A percentile compares a stretch with the other conserved stretches of the same genome.
phyloP scores from a whole-genome alignment of 2,888 invertebrate genomes.

The Nycteola revayana region DNA sequence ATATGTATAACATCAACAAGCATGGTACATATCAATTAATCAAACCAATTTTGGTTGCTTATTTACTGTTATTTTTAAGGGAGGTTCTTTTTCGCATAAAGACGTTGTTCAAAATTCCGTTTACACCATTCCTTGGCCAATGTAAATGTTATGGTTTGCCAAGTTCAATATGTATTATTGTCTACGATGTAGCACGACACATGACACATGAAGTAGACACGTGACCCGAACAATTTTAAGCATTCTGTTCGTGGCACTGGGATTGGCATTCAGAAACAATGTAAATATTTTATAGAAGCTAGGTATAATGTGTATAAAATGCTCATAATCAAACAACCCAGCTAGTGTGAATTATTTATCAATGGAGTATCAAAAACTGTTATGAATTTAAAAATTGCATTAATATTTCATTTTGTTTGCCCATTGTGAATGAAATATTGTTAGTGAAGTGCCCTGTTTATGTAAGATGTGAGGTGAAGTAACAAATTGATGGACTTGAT shows the following conservation, averaged over 20 bases:
- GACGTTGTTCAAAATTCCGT: slow-evolving; percentile 74
- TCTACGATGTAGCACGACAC: slow-evolving; percentile 38
- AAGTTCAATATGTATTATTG: slow-evolving; percentile 36
- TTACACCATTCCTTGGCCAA: slow-evolving; percentile 36
- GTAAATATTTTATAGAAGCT: slow-evolving; percentile 46
- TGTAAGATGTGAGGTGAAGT: slow-evolving; percentile 22
- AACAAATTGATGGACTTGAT: slow-evolving; percentile 24
- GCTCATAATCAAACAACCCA: slow-evolving; percentile 33
- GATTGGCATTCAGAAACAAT: slow-evolving; percentile 34
- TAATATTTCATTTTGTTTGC: slow-evolving; percentile 12
- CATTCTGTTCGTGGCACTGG: slow-evolving; percentile 29
- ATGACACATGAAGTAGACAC: slow-evolving; percentile 44
- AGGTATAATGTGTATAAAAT: slow-evolving; percentile 46
- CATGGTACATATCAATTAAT: slow-evolving; percentile 72
- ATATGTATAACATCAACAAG: slow-evolving; percentile 49
- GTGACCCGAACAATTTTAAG: slow-evolving; percentile 22
- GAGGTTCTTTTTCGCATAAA: slow-evolving; percentile 77
- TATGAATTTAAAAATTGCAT: slow-evolving; percentile 18
- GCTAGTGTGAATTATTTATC: slow-evolving; percentile 29
- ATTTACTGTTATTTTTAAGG: slow-evolving; percentile 39
- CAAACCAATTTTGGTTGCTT: slow-evolving; percentile 50
- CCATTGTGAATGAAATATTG: slow-evolving; percentile 19
- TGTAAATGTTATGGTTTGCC: slow-evolving; percentile 44
- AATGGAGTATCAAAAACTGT: slow-evolving; percentile 19
- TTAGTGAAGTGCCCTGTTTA: slow-evolving; percentile 22